Conservation (phyloP, 2,888 invertebrate genomes). For the Epistrophe grossulariae region DNA sequence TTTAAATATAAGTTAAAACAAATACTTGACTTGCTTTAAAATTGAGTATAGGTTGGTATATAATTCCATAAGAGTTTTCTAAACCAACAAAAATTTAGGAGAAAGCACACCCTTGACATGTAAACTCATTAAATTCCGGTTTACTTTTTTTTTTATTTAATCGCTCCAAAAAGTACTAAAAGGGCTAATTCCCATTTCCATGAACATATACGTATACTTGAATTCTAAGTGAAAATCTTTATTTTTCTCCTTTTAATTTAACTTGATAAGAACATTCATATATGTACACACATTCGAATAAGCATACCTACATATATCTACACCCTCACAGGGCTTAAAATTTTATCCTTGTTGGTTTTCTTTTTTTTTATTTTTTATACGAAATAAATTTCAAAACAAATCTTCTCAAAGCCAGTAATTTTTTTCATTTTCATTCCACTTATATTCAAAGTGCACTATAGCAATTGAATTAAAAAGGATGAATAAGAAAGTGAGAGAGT, state of each 20-base stretch:
- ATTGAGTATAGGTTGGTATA: not conserved
- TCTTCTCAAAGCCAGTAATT: constrained; percentile 2
- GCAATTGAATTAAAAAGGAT: constrained; percentile 1
- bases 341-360: not conserved
- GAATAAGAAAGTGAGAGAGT: not conserved
- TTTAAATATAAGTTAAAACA: not conserved
- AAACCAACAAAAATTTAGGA: not conserved
- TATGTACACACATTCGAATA: not conserved
- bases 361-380: not conserved
- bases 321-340: not conserved
- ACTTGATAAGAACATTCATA: not conserved
- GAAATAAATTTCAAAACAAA: constrained; percentile 4
- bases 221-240: constrained; percentile 8
- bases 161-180: constrained; percentile 5
- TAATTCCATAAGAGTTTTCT: constrained; percentile 6
- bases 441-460: not conserved
- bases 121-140: constrained; percentile 24
- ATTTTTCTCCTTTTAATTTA: constrained; percentile 10
- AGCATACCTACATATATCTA: not conserved
- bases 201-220: not conserved
- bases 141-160: not conserved
- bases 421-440: not conserved
- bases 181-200: constrained; percentile 27
- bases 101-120: not conserved
- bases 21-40: not conserved